A percentile compares a stretch with the other conserved stretches of the same genome.
Conservation (phyloP, 2,113 vertebrate genomes). For the Equus quagga region DNA sequence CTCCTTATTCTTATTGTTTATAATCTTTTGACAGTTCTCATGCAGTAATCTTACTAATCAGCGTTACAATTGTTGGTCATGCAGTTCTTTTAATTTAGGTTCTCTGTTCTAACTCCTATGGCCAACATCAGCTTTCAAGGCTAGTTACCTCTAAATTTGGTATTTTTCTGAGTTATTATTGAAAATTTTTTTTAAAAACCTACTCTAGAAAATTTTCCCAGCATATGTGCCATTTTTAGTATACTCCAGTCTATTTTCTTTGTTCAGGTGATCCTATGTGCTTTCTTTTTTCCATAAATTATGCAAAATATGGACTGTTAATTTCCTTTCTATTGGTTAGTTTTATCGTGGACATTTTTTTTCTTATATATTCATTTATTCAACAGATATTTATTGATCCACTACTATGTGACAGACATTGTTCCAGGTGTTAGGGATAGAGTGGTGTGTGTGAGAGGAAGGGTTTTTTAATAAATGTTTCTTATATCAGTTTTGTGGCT, state of each 20-base stretch:
- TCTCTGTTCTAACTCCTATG: neutral
- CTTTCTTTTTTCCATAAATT: neutral
- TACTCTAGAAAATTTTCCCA: neutral
- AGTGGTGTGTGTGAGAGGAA: neutral
- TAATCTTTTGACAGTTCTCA: neutral
- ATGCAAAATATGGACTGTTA: neutral
- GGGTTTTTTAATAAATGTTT: neutral
- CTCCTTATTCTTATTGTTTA: neutral
- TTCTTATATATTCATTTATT: neutral
- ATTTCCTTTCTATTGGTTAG: neutral
- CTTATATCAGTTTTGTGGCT: neutral
- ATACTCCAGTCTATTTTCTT: neutral
- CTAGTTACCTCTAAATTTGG: neutral
- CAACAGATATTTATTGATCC: neutral
- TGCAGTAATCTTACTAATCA: neutral
- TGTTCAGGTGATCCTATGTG: neutral
- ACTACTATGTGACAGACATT: neutral
- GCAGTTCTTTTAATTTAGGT: neutral
- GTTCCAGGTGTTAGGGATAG: neutral
- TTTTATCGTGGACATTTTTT: neutral
- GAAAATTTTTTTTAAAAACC: neutral
- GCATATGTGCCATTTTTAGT: neutral
- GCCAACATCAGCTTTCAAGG: neutral
- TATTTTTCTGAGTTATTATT: neutral
- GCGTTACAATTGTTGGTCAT: neutral